Base-by-base conservation (phyloP, 2,113 vertebrate genomes). In the Danionella cerebrum region DNA sequence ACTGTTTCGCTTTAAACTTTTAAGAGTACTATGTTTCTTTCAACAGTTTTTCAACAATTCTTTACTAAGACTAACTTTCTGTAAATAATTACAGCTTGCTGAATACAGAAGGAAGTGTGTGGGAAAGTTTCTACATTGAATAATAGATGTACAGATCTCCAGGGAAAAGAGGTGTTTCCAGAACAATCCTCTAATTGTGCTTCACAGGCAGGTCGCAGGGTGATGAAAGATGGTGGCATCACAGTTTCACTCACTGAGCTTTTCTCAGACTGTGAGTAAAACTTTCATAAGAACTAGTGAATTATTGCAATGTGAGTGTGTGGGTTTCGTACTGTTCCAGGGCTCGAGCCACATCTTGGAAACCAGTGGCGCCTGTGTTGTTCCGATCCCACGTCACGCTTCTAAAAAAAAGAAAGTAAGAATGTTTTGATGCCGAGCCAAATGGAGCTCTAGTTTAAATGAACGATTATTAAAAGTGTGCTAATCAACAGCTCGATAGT, bases 351-450 rank as follows among this genome's bases (percentile, higher is more conserved):
- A 95, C 86, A 72, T 95, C 93, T 72, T 92, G 90, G 77, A 95
- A 91, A 42, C 93, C 93, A 6, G 86, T 82, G 12, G 87, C 88
- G 0, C 92, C 91, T 2, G 93, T 94, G 67, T 89, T 91, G 80
- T 95, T 95, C 69, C 90, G 88, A 78, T 95, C 93, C 93, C 93
- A 95, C 1, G 87, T 87, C 71, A 95, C 92, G 64, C 90, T 95
- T 83, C 93, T 95, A 60, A 65, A 62, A 13, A 38, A 59, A 58
- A 19, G 18, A 70, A 70, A 60, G 57, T 21, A 53, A 21, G 72
- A 48, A 62, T 29, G 33, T 52, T 36, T 38, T 52, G 14, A 38
- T 18, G 29, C 29, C 31, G 50, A n/a, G n/a, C n/a, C n/a, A n/a
- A n/a, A n/a, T n/a, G n/a, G n/a, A n/a, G n/a, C n/a, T n/a, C n/a